Conservation (phyloP, 2,888 invertebrate genomes). For the Malacosoma neustria region DNA sequence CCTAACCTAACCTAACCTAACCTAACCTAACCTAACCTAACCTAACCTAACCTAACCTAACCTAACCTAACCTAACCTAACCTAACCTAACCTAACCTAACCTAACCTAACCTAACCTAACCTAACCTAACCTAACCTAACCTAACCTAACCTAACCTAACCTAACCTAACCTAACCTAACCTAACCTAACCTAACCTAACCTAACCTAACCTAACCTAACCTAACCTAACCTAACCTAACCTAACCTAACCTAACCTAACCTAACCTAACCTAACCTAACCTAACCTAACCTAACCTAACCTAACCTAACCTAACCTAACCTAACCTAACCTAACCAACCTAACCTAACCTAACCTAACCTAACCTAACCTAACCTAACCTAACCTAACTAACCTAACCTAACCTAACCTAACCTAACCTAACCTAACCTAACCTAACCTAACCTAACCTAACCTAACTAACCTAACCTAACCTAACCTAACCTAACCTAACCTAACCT, state of each 20-base stretch:
- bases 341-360: no score
- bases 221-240: constrained; percentile 7
- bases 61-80: constrained; percentile 11
- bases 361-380: no score
- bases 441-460: neutral
- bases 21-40: constrained; percentile 11
- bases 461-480: no score
- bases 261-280: no score
- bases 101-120: constrained; percentile 9
- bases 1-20: constrained; percentile 9
- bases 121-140: constrained; percentile 8
- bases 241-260: neutral
- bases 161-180: constrained; percentile 6
- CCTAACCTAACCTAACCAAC: neutral
- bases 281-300: no score
- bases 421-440: no score
- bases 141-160: constrained; percentile 4
- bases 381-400: no score
- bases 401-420: no score
- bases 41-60: constrained; percentile 10
- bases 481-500: no score
- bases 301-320: no score
- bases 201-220: constrained; percentile 8
- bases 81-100: constrained; percentile 11
- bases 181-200: constrained; percentile 8